phyloP scores from a whole-genome alignment of 2,797 vertebrate genomes.

The Lycodopsis pacificus region DNA sequence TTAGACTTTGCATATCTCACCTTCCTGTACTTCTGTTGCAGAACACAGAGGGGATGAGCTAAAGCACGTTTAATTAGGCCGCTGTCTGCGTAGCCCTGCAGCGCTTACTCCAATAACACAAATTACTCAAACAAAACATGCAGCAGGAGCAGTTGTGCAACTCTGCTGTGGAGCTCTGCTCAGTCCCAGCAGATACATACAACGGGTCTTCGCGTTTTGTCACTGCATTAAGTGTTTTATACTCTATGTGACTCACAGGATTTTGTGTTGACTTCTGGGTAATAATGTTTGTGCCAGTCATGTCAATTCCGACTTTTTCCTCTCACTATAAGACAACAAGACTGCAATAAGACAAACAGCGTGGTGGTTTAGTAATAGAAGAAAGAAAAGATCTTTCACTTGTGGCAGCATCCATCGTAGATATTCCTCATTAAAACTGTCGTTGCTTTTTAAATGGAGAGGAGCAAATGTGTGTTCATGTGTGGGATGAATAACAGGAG shows the following conservation, averaged over 20 bases:
- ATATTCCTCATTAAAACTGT: constrained; percentile 10
- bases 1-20: not conserved
- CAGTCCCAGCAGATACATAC: not conserved
- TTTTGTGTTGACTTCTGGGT: not conserved
- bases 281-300: constrained; percentile 4
- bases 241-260: not conserved
- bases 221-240: constrained; percentile 1
- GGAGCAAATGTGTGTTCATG: constrained; percentile 20
- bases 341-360: constrained; percentile 2
- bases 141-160: not conserved
- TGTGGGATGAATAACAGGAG: constrained; percentile 30
- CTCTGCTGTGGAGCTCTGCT: constrained; percentile 5
- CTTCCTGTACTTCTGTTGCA: not conserved
- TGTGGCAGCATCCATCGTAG: not conserved
- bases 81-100: not conserved
- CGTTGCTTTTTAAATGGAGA: constrained; percentile 14
- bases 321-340: too few relatives aligned
- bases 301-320: not conserved
- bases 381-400: not conserved
- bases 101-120: constrained; percentile 11
- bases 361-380: constrained; percentile 4
- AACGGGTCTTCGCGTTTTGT: not conserved
- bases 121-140: constrained; percentile 5
- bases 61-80: constrained; percentile 15
- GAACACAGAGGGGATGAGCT: not conserved